Evolutionary conservation across 2,797 vertebrate genomes (phyloP).

Genomic region (Ctenopoma multispine): DNA sequence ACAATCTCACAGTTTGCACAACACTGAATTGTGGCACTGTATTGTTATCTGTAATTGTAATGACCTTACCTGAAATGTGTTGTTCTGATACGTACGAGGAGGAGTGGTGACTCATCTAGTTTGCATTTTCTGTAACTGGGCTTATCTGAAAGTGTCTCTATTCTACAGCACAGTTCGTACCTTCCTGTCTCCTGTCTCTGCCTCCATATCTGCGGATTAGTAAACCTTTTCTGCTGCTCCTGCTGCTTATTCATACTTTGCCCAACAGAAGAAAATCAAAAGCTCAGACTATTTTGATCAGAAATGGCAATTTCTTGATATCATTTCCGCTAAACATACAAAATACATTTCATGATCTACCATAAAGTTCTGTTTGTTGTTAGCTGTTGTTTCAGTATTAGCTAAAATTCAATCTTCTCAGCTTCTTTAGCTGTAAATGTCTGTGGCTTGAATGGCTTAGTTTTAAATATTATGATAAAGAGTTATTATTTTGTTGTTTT

Average conservation of each 20-base stretch:
- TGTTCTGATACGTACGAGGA: slow-evolving; percentile 68
- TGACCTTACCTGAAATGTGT: slow-evolving; percentile 79
- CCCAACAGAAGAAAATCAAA: slow-evolving; percentile 28
- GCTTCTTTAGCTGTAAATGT: slow-evolving; percentile 30
- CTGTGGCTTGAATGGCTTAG: slow-evolving; percentile 27
- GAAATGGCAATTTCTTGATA: slow-evolving; percentile 30
- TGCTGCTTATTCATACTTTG: slow-evolving; percentile 62
- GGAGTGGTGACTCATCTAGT: slow-evolving; percentile 80
- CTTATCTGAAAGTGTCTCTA: slow-evolving; percentile 79
- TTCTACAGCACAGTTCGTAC: slow-evolving; percentile 70
- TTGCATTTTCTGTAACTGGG: slow-evolving; percentile 74
- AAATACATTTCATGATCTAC: not conserved
- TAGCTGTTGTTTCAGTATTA: slow-evolving; percentile 10
- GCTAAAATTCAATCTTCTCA: slow-evolving; percentile 11
- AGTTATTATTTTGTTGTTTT: slow-evolving; percentile 34
- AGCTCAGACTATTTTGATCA: slow-evolving; percentile 38
- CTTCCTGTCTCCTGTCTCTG: slow-evolving; percentile 58
- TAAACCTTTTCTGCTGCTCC: slow-evolving; percentile 59
- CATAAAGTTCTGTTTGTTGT: slow-evolving; percentile 31
- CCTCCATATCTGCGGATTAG: slow-evolving; percentile 57
- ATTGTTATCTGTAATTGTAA: slow-evolving; percentile 79
- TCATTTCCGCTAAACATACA: slow-evolving; percentile 21
- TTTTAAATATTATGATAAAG: slow-evolving; percentile 25
- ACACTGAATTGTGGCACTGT: slow-evolving; percentile 46
- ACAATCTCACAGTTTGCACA: slow-evolving; percentile 50